Percentiles rank a stretch among this genome's conserved stretches.
These are phyloP conservation scores for Danio aesculapii DNA, from an alignment of 2,797 vertebrate genomes.

Conservation along the genomic window DNA sequence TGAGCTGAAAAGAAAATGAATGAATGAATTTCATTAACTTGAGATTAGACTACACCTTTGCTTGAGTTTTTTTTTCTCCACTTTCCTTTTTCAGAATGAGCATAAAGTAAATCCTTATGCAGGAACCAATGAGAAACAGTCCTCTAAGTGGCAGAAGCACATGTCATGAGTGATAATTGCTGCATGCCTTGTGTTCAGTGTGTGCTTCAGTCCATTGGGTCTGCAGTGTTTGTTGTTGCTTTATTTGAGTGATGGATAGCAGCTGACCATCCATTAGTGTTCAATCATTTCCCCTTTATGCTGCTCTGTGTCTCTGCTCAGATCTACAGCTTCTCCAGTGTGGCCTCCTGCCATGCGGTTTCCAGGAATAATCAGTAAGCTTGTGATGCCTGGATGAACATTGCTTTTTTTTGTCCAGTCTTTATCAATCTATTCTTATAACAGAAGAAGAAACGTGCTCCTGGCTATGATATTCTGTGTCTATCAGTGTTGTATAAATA, in stretches of 20 bases:
- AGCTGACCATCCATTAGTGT: conserved; percentile 31
- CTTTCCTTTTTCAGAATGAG: conserved; percentile 20
- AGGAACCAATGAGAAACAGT: not conserved
- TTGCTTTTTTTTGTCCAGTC: conserved; percentile 33
- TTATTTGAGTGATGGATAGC: conserved; percentile 48
- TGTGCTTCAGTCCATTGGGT: conserved; percentile 4
- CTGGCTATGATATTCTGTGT: conserved; percentile 50
- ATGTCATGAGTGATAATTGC: conserved; percentile 1
- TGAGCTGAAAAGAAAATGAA: no score
- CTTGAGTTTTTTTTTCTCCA: conserved; percentile 1
- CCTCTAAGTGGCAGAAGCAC: not conserved
- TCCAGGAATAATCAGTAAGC: conserved; percentile 25
- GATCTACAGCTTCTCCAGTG: not conserved
- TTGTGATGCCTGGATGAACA: conserved; percentile 14
- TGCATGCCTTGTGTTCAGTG: conserved; percentile 1
- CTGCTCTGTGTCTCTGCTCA: conserved; percentile 7
- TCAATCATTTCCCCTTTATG: conserved; percentile 24
- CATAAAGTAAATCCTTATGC: not conserved
- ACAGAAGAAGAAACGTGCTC: conserved; percentile 32
- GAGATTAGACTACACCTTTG: not conserved
- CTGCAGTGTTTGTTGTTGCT: conserved; percentile 24
- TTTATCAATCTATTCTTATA: conserved; percentile 28
- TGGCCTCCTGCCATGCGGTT: conserved; percentile 22
- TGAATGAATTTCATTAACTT: not conserved
- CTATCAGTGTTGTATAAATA: conserved; percentile 60